phyloP scores from a whole-genome alignment of 92 coral and sea anemone species.

The Zoanthus gigantus region DNA sequence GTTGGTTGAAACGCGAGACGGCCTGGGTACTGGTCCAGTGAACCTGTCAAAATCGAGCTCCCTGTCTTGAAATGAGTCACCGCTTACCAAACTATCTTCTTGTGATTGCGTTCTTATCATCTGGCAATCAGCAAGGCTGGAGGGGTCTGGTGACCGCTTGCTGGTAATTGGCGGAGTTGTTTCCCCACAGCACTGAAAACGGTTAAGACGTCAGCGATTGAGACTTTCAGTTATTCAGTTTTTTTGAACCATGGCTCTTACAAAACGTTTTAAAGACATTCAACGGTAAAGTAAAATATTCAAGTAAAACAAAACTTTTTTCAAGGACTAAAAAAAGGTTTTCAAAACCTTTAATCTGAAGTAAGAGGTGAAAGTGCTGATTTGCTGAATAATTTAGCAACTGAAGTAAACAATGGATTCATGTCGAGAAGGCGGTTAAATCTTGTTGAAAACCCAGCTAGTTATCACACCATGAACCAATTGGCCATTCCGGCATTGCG shows the following conservation, averaged over 20 bases:
- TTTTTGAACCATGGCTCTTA: not conserved
- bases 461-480: too few species aligned
- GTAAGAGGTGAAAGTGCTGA: too few species aligned
- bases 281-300: too few species aligned
- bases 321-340: too few species aligned
- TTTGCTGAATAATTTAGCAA: too few species aligned
- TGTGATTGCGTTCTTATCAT: conserved; percentile 86
- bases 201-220: not conserved
- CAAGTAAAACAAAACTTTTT: too few species aligned
- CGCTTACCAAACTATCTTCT: conserved; percentile 92
- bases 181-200: conserved; percentile 47
- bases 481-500: too few species aligned
- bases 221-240: not conserved
- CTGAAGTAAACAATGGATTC: too few species aligned
- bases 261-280: too few species aligned
- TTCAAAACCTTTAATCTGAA: too few species aligned
- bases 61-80: conserved; percentile 87
- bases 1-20: conserved; percentile 63
- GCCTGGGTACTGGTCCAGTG: conserved; percentile 59
- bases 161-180: conserved; percentile 10
- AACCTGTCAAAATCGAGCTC: conserved; percentile 81
- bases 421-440: too few species aligned
- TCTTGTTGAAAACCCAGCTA: too few species aligned
- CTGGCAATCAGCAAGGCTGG: conserved; percentile 67
- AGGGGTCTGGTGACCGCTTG: conserved; percentile 46